A percentile compares a stretch with the other conserved stretches of the same genome.
Conservation (phyloP, 2,888 invertebrate species). For the Patella ulyssiponensis region DNA sequence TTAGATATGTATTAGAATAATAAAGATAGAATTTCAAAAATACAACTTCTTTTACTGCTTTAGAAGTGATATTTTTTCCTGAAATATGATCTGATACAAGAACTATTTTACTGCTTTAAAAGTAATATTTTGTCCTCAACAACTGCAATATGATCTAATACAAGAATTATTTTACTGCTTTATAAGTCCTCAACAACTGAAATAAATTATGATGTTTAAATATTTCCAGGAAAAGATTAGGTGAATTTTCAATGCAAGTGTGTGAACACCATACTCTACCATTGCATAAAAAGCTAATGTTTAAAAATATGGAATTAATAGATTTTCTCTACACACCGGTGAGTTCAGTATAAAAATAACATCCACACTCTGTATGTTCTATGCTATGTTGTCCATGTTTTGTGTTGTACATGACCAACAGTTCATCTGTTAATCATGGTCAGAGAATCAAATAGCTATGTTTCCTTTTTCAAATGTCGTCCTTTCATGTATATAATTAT, state of each 20-base stretch:
- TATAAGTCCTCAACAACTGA: background rate
- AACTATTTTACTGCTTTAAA: too few species aligned
- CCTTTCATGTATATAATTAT: too few species aligned
- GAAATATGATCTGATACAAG: background rate
- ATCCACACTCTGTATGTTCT: too few species aligned
- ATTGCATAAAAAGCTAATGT: constrained; percentile 60
- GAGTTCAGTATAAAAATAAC: constrained; percentile 30
- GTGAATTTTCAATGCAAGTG: constrained; percentile 69
- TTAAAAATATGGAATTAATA: constrained; percentile 64
- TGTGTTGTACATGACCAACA: too few species aligned
- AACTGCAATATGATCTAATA: background rate
- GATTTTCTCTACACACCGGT: constrained; percentile 68
- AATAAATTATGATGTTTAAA: background rate
- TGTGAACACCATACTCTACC: constrained; percentile 69
- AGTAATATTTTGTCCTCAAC: background rate
- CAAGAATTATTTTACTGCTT: too few species aligned
- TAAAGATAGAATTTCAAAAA: too few species aligned
- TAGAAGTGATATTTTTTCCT: background rate
- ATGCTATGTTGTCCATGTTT: too few species aligned
- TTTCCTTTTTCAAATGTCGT: too few species aligned
- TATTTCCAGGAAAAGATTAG: constrained; percentile 61
- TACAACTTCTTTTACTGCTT: too few species aligned
- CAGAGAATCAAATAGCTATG: too few species aligned
- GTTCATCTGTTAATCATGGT: too few species aligned
- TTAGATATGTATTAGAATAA: background rate